A percentile compares a stretch with the other conserved stretches of the same genome.
These are phyloP conservation scores for Heteropelma amictum DNA, from an alignment of 2,888 invertebrate species.

Conservation along the genomic window DNA sequence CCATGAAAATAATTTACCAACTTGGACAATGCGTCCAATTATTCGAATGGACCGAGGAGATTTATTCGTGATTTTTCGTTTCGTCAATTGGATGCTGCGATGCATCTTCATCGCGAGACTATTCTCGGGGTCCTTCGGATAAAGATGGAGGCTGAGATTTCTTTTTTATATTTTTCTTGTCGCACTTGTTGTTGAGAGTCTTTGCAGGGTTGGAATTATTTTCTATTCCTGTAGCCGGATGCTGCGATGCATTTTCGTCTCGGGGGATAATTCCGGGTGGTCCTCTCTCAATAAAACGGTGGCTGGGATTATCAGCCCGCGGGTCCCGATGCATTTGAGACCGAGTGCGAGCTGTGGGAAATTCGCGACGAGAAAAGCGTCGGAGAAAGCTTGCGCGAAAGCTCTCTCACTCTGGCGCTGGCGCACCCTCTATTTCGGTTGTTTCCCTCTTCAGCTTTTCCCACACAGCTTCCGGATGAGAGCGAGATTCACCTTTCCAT, in stretches of 20 bases:
- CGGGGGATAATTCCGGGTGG: too few relatives aligned
- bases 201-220: too few relatives aligned
- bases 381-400: constrained; percentile 28
- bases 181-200: too few relatives aligned
- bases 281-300: neutral
- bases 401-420: constrained; percentile 41
- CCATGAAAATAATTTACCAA: too few relatives aligned
- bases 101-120: too few relatives aligned
- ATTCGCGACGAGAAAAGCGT: constrained; percentile 24
- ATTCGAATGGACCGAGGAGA: too few relatives aligned
- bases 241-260: too few relatives aligned
- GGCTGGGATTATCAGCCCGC: neutral
- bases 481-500: constrained; percentile 44
- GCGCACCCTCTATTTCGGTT: constrained; percentile 17
- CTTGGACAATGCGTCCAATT: too few relatives aligned
- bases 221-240: too few relatives aligned
- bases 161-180: too few relatives aligned
- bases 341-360: neutral
- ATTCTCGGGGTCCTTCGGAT: too few relatives aligned
- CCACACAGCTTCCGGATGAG: neutral
- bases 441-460: constrained; percentile 31
- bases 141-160: too few relatives aligned
- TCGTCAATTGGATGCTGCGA: neutral
- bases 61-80: neutral
- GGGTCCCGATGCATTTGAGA: neutral